Base-by-base conservation (phyloP, 2,113 vertebrate species). In the Myxocyprinus asiaticus region DNA sequence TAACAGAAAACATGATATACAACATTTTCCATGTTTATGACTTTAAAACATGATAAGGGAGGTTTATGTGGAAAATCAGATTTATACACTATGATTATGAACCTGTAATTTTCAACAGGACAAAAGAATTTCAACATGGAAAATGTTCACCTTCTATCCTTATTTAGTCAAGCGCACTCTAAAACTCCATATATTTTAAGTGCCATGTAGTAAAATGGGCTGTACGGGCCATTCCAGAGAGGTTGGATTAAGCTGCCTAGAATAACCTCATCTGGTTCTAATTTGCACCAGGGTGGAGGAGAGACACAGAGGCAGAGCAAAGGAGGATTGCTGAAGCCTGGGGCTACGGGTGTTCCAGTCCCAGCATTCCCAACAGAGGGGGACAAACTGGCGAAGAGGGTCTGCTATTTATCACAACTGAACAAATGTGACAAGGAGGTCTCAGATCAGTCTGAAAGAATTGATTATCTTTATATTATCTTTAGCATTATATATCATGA, bases 211-310 rank as follows among this genome's bases (percentile, higher is more conserved):
- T 63, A 59, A 42, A 62, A 9, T 10, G 14, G 58, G 42, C 80
- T 12, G 58, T n/a, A 77, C 12, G 22, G 45, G 75, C 68, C 77
- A 77, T 85, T 77, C 63, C 68, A 58, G 50, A 79, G 9, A 53
- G 56, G 67, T 48, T 58, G 69, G 68, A 67, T 61, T 59, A 64
- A 4, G 43, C 22, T 3, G 14, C 77, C 63, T 64, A 78, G 74
- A 83, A 84, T 80, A 74, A 55, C 68, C 72, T 72, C 82, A 82
- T 86, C 82, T 86, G 85, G 82, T 55, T 77, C 50, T 82, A 78
- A 82, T 86, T 84, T 65, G 33, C 42, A 56, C 44, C 45, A 59
- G 9, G 69, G 63, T 45, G 53, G 77, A 71, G 72, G 14, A 76
- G 59, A 77, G 55, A 14, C 22, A 33, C 22, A 33, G 42, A 64